Evolutionary conservation across 2,888 invertebrate genomes (phyloP), one percentile per base, ranked within the genome.

Genomic region (Salpingus planirostris): DNA sequence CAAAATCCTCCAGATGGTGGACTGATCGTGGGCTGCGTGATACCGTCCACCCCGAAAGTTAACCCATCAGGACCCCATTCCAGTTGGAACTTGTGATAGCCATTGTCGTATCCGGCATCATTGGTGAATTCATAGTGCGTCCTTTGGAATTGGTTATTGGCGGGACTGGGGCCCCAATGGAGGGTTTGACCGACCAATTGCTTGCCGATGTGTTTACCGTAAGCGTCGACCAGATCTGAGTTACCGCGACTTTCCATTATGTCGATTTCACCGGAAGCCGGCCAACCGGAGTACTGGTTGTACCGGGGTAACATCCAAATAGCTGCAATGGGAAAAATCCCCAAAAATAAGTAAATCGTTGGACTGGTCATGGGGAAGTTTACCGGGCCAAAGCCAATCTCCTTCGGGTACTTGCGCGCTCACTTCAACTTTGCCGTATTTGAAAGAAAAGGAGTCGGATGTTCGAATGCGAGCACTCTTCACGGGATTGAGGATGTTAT

Each of bases 181-280:
- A 82, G 60, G 0, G 80, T 80, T 4, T 74, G 71, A 15, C 68
- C 69, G 7, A 68, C 67, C 54, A 73, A 70, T 46, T 77, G 70
- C 2, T 67, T 65, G 2, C 79, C 78, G 44, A 78, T 73, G 18
- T 50, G 43, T 6, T 30, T 21, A 3, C 43, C 47, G 4, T 38
- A 15, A 12, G n/a, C 22, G 13, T 31, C 36, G 3, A 43, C 25
- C 1, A 56, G 38, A 12, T 71, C 56, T 15, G 65, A 63, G 55
- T 78, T 78, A 27, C 82, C 81, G 23, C 80, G 69, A 13, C 74
- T 70, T 57, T 82, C 81, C 34, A 74, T 63, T 21, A 84, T 59
- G 52, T 82, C 80, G 37, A 83, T 81, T 64, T 82, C 81, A 3
- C 82, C 83, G 12, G 80, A 80, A 3, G 73, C 56, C 1, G 81